Evolutionary conservation across 2,888 invertebrate species (phyloP).

Genomic region (Acrocera orbiculus): DNA sequence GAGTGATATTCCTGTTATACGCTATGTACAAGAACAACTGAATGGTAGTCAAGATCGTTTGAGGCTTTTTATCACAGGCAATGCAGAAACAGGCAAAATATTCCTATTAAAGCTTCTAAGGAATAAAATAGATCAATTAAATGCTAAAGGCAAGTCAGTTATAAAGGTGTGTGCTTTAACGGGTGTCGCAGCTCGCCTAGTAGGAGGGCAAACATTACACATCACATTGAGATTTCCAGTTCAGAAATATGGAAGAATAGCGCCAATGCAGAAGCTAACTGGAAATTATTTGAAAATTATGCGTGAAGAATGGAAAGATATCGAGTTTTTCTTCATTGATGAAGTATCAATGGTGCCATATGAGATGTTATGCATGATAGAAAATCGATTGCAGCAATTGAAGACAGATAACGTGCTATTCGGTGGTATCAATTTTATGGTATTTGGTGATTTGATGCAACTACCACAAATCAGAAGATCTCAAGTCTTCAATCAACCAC

Average conservation of each 20-base stretch:
- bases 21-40: slow-evolving; percentile 12
- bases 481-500: neutral
- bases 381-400: slow-evolving; percentile 9
- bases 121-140: slow-evolving; percentile 15
- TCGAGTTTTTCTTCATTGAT: slow-evolving; percentile 11
- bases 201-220: slow-evolving; percentile 9
- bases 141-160: slow-evolving; percentile 10
- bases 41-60: slow-evolving; percentile 2
- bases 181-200: slow-evolving; percentile 18
- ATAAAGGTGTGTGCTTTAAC: slow-evolving; percentile 16
- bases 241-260: slow-evolving; percentile 10
- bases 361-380: slow-evolving; percentile 16
- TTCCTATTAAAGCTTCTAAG: slow-evolving; percentile 13
- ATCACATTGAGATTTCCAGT: slow-evolving; percentile 8
- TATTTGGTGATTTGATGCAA: neutral
- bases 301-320: slow-evolving; percentile 9
- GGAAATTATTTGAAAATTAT: slow-evolving; percentile 8
- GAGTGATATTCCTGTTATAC: slow-evolving; percentile 5
- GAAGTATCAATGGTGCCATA: slow-evolving; percentile 13
- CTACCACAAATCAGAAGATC: neutral
- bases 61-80: slow-evolving; percentile 10
- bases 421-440: neutral
- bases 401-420: neutral
- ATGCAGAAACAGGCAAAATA: slow-evolving; percentile 12
- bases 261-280: slow-evolving; percentile 5